A percentile compares a stretch with the other conserved stretches of the same genome.
Conservation (phyloP, 2,888 invertebrate genomes). For the Nasonovia ribisnigri region DNA sequence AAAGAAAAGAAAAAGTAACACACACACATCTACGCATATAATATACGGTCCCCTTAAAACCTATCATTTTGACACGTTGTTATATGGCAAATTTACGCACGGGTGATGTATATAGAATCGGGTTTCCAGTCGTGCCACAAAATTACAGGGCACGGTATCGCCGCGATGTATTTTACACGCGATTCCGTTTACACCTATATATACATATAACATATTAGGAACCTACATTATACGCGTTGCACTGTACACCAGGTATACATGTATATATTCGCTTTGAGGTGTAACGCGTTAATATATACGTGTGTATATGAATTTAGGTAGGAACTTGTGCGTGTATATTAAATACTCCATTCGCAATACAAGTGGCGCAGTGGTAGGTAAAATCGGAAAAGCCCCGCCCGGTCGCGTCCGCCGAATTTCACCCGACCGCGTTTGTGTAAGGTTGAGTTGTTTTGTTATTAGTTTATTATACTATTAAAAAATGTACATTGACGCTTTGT, state of each 20-base stretch:
- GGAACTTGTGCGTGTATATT: not conserved
- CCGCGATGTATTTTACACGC: slow-evolving; percentile 51
- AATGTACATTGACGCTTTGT: not conserved
- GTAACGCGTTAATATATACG: not conserved
- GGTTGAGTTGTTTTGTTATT: not conserved
- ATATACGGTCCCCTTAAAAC: slow-evolving; percentile 24
- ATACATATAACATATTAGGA: not conserved
- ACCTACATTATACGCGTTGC: not conserved
- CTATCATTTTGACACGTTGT: slow-evolving; percentile 63
- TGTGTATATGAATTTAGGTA: not conserved
- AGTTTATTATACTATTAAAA: not conserved
- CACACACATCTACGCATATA: not conserved
- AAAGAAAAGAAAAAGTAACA: slow-evolving; percentile 26
- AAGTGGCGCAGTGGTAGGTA: not conserved
- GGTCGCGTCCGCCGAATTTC: not conserved
- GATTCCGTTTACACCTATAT: slow-evolving; percentile 36
- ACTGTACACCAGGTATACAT: not conserved
- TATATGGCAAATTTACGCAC: slow-evolving; percentile 49
- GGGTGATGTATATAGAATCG: not conserved
- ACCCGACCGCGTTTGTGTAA: not conserved
- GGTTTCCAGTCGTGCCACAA: slow-evolving; percentile 23
- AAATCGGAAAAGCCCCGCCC: slow-evolving; percentile 20
- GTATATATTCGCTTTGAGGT: not conserved
- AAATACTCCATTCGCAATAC: not conserved
- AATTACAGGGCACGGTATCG: slow-evolving; percentile 54